These are phyloP conservation scores for Falco cherrug DNA, from an alignment of 2,797 vertebrate genomes.

Conservation along the genomic window DNA sequence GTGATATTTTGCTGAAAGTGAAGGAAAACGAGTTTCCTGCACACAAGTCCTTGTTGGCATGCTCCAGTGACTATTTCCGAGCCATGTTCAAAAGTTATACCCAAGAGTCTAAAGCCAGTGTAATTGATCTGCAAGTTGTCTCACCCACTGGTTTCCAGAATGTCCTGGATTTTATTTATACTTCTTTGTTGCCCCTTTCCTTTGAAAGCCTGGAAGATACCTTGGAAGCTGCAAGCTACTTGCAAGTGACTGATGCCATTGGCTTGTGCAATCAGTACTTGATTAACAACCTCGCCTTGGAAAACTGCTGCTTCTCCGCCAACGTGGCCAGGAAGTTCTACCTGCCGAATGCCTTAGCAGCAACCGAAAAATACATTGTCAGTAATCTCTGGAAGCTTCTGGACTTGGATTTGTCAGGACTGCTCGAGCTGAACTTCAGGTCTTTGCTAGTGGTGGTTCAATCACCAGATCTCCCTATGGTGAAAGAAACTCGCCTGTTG, in stretches of 20 bases:
- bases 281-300: conserved; percentile 79
- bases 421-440: conserved; percentile 84
- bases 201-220: conserved; percentile 83
- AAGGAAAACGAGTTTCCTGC: conserved; percentile 88
- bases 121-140: conserved; percentile 84
- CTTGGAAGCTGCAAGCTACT: conserved; percentile 90
- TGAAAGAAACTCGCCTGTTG: conserved; percentile 82
- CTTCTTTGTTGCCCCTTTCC: conserved; percentile 89
- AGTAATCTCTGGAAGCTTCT: conserved; percentile 81
- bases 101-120: conserved; percentile 80
- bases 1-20: conserved; percentile 88
- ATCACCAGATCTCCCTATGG: conserved; percentile 82
- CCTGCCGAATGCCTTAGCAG: conserved; percentile 77
- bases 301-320: conserved; percentile 89
- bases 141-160: conserved; percentile 84
- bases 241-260: conserved; percentile 89
- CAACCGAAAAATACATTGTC: conserved; percentile 82
- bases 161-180: conserved; percentile 94
- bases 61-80: conserved; percentile 95
- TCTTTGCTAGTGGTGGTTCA: conserved; percentile 83
- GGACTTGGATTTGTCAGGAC: conserved; percentile 60
- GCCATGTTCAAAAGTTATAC: conserved; percentile 92
- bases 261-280: conserved; percentile 88
- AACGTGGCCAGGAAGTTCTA: conserved; percentile 87
- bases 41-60: conserved; percentile 90